Evolutionary conservation across 2,797 vertebrate genomes (phyloP).

Genomic region (Phoxinus dragarum): DNA sequence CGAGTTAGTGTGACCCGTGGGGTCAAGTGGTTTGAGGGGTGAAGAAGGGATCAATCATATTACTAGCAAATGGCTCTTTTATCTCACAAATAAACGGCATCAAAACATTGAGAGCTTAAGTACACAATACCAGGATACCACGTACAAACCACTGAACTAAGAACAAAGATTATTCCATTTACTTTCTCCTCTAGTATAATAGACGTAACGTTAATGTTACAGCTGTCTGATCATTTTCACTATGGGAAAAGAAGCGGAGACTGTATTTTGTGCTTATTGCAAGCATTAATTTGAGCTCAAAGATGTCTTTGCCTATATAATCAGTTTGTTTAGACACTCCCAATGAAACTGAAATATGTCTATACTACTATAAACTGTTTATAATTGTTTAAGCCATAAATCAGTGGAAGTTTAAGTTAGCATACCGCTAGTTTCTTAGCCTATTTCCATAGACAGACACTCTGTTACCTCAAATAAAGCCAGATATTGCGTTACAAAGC

Average conservation of each 20-base stretch:
- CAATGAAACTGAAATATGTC: neutral
- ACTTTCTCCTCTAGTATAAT: neutral
- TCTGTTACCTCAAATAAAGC: neutral
- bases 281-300: neutral
- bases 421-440: conserved; percentile 24
- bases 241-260: neutral
- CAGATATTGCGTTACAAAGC: neutral
- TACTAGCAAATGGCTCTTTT: neutral
- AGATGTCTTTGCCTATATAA: neutral
- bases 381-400: neutral
- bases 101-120: neutral
- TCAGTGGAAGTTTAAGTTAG: neutral
- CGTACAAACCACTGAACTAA: neutral
- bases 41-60: neutral
- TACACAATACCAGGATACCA: neutral
- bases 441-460: neutral
- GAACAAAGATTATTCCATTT: neutral
- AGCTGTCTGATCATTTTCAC: neutral
- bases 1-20: neutral
- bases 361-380: neutral
- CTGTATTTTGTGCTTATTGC: neutral
- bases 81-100: neutral
- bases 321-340: neutral
- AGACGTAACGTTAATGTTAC: neutral
- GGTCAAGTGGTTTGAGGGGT: conserved; percentile 7